Evolutionary conservation across 2,888 invertebrate species (phyloP).

Genomic region (Theretra japonica): DNA sequence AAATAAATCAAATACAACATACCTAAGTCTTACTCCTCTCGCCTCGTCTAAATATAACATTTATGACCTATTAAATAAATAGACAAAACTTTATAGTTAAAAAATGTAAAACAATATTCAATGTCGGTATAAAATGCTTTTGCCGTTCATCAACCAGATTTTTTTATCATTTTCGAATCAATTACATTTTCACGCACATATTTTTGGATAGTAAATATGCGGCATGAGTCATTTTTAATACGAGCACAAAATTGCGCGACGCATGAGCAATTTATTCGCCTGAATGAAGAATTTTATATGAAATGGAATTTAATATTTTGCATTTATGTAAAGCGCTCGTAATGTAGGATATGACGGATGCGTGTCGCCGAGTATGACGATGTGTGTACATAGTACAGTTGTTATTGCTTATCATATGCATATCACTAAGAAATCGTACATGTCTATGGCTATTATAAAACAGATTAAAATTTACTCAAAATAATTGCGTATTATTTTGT

Average conservation of each 20-base stretch:
- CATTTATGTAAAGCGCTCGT: slow-evolving; percentile 52
- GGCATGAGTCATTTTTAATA: slow-evolving; percentile 42
- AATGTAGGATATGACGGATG: slow-evolving; percentile 37
- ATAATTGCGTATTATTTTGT: too few relatives aligned
- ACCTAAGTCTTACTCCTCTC: too few relatives aligned
- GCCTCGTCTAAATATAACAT: too few relatives aligned
- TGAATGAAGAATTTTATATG: slow-evolving; percentile 57
- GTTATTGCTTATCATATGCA: not conserved
- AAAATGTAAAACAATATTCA: not conserved
- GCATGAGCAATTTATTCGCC: slow-evolving; percentile 63
- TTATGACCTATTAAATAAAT: too few relatives aligned
- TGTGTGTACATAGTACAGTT: not conserved
- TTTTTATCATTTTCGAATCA: not conserved
- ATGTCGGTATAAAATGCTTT: slow-evolving; percentile 40
- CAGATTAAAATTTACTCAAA: too few relatives aligned
- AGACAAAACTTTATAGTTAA: not conserved
- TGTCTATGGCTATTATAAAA: too few relatives aligned
- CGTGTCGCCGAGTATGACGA: slow-evolving; percentile 9
- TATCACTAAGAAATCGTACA: not conserved
- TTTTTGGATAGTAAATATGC: slow-evolving; percentile 28
- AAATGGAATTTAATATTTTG: slow-evolving; percentile 71
- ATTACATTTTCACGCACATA: slow-evolving; percentile 6
- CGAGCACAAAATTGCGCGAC: slow-evolving; percentile 54
- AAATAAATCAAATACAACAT: too few relatives aligned
- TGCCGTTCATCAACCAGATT: not conserved